Conservation (phyloP, 2,888 invertebrate genomes). For the Diarsia mendica region DNA sequence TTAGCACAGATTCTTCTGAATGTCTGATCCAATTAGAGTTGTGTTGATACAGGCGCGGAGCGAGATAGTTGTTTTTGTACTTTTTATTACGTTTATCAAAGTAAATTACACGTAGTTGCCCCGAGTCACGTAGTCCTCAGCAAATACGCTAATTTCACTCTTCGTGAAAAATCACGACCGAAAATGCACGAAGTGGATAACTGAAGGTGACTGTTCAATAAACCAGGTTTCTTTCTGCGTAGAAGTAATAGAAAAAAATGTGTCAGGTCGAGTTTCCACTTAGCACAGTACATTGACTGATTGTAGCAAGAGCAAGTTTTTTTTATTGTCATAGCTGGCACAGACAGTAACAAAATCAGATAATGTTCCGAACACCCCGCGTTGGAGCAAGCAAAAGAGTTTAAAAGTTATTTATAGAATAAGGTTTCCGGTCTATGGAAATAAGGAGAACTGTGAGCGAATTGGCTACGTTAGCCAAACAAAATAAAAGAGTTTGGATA, state of each 20-base stretch:
- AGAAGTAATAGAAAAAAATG: slow-evolving; percentile 17
- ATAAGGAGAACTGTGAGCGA: slow-evolving; percentile 51
- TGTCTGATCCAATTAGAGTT: slow-evolving; percentile 51
- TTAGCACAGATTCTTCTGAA: slow-evolving; percentile 30
- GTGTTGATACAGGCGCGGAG: slow-evolving; percentile 45
- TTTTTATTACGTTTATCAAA: slow-evolving; percentile 53
- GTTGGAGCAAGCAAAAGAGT: slow-evolving; percentile 42
- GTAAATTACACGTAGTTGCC: slow-evolving; percentile 21
- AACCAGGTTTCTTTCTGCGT: slow-evolving; percentile 3
- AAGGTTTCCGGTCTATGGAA: slow-evolving; percentile 59
- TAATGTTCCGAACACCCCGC: slow-evolving; percentile 44
- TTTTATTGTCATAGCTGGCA: slow-evolving; percentile 29
- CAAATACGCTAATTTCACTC: slow-evolving; percentile 27
- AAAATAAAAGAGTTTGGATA: slow-evolving; percentile 42
- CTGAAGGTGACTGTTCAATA: slow-evolving; percentile 49
- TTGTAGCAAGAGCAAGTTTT: slow-evolving; percentile 25
- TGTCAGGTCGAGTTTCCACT: slow-evolving; percentile 22
- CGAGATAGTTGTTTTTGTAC: slow-evolving; percentile 31
- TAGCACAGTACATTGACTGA: slow-evolving; percentile 35
- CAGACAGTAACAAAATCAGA: slow-evolving; percentile 44
- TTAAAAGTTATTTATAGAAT: slow-evolving; percentile 62
- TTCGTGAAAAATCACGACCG: slow-evolving; percentile 31
- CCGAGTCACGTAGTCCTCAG: slow-evolving; percentile 27
- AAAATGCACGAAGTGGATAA: slow-evolving; percentile 10
- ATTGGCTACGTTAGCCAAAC: slow-evolving; percentile 38